Base-by-base conservation (phyloP, 2,797 vertebrate genomes). In the Macropodus opercularis region DNA sequence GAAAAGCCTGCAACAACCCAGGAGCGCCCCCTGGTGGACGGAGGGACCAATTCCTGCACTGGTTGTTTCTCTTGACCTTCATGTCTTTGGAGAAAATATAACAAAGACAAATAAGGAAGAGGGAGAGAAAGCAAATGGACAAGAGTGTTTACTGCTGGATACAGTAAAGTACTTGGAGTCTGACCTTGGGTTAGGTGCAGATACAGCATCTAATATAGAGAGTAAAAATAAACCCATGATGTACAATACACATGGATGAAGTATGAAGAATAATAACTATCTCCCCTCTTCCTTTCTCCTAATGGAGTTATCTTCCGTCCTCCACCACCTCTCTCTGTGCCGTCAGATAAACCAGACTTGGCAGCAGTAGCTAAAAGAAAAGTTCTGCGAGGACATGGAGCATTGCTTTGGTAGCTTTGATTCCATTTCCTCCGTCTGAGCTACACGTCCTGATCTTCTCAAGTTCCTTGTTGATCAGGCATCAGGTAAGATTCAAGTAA, bases 281-380 rank as follows among this genome's bases (percentile, higher is more conserved):
- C 43, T 19, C 31, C 52, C 29, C 64, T 52, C 60, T 51, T 49
- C 40, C 66, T 24, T 43, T 41, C 27, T 5, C 29, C 52, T 71
- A 69, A 86, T 81, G 48, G 81, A 79, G 76, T 80, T 75, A 79
- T 79, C 61, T 66, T 65, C 75, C 72, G 66, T 61, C 54, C 52
- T 66, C 59, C 66, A 63, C 79, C 79, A 69, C 15, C 4, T 51
- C 58, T 60, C 48, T 55, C 63, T 58, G 24, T 75, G 73, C 63
- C 38, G 23, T 58, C 48, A 61, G 63, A 79, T 73, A 79, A 85
- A 82, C 57, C 72, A 83, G 38, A 34, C 57, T 52, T 42, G 49
- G 53, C 76, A 79, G 63, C 63, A 69, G 51, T 49, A 68, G 43
- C 56, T 21, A 11, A 47, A 71, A 60, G 43, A 68, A 63, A 62